Conservation (phyloP, 2,888 invertebrate species). For the Synanthedon formicaeformis region DNA sequence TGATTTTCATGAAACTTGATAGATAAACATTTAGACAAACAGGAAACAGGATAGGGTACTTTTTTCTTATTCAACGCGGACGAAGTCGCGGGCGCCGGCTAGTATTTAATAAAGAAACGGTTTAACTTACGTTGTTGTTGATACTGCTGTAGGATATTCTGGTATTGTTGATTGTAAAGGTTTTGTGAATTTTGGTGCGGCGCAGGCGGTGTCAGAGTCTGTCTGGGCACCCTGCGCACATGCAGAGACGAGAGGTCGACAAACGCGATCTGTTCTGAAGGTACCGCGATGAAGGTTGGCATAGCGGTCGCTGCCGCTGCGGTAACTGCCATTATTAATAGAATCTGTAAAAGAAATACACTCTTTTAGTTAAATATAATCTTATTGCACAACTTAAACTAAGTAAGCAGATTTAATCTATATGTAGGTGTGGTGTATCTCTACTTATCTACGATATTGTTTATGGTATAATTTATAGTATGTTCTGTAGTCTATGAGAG, state of each 20-base stretch:
- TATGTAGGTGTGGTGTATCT: too few species aligned
- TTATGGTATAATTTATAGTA: too few species aligned
- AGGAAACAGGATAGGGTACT: too few species aligned
- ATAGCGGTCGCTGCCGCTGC: conserved; percentile 45
- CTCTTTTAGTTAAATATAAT: too few species aligned
- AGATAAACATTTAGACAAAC: too few species aligned
- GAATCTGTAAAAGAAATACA: conserved; percentile 23
- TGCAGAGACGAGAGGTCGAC: conserved; percentile 59
- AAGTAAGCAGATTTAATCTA: too few species aligned
- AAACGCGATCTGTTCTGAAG: conserved; percentile 72
- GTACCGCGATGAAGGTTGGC: conserved; percentile 72
- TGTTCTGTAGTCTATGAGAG: too few species aligned
- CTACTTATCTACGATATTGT: too few species aligned
- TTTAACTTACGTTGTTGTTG: conserved; percentile 46
- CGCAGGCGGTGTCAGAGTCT: conserved; percentile 41
- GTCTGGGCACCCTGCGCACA: conserved; percentile 44
- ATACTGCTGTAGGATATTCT: conserved; percentile 33
- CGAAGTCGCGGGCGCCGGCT: too few species aligned
- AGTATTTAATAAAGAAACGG: not conserved
- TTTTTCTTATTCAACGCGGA: too few species aligned
- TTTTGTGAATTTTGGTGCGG: conserved; percentile 19
- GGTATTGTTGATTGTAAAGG: conserved; percentile 32
- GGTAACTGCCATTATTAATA: conserved; percentile 33
- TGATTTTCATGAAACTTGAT: too few species aligned
- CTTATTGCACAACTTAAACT: too few species aligned